Conservation (phyloP, 1,140 invertebrate genomes). For the Tetranychus cinnabarinus region DNA sequence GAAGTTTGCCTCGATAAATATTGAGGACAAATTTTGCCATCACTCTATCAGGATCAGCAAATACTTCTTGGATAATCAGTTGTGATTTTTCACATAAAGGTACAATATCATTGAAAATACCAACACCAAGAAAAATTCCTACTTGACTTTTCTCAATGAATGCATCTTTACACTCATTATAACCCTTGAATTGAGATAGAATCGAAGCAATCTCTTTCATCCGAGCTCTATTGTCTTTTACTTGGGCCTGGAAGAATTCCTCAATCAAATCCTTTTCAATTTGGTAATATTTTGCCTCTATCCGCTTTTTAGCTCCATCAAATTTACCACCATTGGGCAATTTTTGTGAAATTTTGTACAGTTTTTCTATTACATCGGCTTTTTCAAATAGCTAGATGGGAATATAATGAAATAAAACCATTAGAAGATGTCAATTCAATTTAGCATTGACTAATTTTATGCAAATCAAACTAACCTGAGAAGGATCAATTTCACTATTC, state of each 20-base stretch:
- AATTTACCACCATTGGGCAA: constrained; percentile 59
- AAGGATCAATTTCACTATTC: not conserved
- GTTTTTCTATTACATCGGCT: constrained; percentile 94
- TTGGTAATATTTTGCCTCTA: constrained; percentile 77
- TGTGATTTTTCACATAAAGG: constrained; percentile 72
- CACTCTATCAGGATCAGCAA: constrained; percentile 85
- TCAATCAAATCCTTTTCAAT: constrained; percentile 79
- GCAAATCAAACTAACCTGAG: not conserved
- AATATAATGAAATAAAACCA: not conserved
- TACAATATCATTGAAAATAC: constrained; percentile 73
- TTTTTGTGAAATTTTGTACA: constrained; percentile 86
- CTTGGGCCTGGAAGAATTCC: constrained; percentile 69
- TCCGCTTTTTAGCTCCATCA: constrained; percentile 66
- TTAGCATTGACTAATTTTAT: not conserved
- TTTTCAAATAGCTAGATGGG: constrained; percentile 50
- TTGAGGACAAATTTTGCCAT: constrained; percentile 95
- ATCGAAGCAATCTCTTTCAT: constrained; percentile 85
- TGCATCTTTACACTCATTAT: constrained; percentile 81
- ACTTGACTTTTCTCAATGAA: constrained; percentile 91
- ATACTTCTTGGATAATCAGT: constrained; percentile 68
- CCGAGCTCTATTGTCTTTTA: constrained; percentile 47
- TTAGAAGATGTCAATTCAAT: not conserved
- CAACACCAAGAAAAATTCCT: constrained; percentile 45
- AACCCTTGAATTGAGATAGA: constrained; percentile 83
- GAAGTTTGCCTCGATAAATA: constrained; percentile 76